phyloP scores from a whole-genome alignment of 1,140 invertebrate genomes.

The Contarinia nasturtii region DNA sequence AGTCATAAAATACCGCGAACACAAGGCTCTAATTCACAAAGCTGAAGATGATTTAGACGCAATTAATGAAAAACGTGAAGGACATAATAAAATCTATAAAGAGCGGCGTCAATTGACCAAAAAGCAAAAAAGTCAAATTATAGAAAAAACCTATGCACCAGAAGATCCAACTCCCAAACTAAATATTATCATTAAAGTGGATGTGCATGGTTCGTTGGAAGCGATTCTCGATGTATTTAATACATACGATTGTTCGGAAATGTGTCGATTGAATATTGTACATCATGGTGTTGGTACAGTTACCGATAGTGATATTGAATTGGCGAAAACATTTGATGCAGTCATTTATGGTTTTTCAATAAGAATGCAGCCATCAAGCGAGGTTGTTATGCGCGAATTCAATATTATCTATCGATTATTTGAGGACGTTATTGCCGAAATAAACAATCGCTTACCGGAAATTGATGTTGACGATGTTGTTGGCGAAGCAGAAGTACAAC shows the following conservation, averaged over 20 bases:
- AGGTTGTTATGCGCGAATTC: slow-evolving; percentile 41
- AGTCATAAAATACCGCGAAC: slow-evolving; percentile 43
- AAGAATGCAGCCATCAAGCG: slow-evolving; percentile 27
- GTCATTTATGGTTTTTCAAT: slow-evolving; percentile 80
- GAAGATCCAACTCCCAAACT: slow-evolving; percentile 27
- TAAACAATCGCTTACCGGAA: slow-evolving; percentile 50
- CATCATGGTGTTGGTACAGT: slow-evolving; percentile 79
- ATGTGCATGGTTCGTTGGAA: slow-evolving; percentile 82
- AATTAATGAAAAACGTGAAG: slow-evolving; percentile 44
- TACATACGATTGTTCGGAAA: slow-evolving; percentile 57
- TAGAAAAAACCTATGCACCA: slow-evolving; percentile 26
- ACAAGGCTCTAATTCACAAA: slow-evolving; percentile 36
- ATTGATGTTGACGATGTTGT: slow-evolving; percentile 53
- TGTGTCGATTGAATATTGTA: slow-evolving; percentile 67
- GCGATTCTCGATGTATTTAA: slow-evolving; percentile 83
- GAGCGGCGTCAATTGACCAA: slow-evolving; percentile 29
- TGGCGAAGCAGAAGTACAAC: slow-evolving; percentile 70
- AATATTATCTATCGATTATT: slow-evolving; percentile 87
- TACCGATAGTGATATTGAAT: slow-evolving; percentile 63
- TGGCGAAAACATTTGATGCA: slow-evolving; percentile 68
- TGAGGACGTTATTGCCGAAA: slow-evolving; percentile 68
- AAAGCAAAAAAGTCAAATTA: slow-evolving; percentile 30
- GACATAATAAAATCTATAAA: slow-evolving; percentile 50
- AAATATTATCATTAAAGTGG: slow-evolving; percentile 44
- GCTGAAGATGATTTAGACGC: slow-evolving; percentile 32